These are phyloP conservation scores for Macrostomum lignano DNA, from an alignment of 1,140 invertebrate genomes.

Conservation along the genomic window DNA sequence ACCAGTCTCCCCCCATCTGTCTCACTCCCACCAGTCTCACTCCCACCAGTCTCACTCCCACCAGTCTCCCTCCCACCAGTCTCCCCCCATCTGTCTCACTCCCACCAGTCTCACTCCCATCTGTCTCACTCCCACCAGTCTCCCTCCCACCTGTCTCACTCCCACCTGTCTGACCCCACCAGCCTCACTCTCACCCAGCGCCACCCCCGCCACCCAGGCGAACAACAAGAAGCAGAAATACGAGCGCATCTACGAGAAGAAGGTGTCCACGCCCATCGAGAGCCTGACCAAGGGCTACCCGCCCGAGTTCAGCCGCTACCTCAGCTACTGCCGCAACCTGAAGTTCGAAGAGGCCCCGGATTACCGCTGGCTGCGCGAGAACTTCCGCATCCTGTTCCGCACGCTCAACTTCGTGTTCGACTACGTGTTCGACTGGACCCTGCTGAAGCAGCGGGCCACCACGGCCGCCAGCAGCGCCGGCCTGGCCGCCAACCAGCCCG, in stretches of 20 bases:
- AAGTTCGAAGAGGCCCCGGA: conserved; percentile 82
- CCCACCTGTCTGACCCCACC: neutral
- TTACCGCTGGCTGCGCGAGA: conserved; percentile 84
- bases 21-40: too few relatives aligned
- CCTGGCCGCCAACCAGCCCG: too few relatives aligned
- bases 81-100: neutral
- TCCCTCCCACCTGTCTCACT: neutral
- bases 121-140: conserved; percentile 11
- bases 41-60: too few relatives aligned
- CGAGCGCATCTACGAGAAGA: conserved; percentile 84
- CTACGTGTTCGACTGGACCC: conserved; percentile 23
- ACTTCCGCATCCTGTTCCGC: conserved; percentile 90
- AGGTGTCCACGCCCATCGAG: conserved; percentile 81
- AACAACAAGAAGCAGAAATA: conserved; percentile 85
- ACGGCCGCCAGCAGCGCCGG: too few relatives aligned
- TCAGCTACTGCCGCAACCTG: conserved; percentile 76
- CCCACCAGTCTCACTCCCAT: conserved; percentile 11
- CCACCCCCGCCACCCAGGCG: conserved; percentile 37
- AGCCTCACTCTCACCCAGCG: neutral
- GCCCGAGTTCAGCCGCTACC: conserved; percentile 86
- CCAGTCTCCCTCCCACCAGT: too few relatives aligned
- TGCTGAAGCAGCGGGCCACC: conserved; percentile 4
- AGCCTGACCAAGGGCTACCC: conserved; percentile 74
- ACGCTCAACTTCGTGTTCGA: conserved; percentile 96
- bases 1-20: too few relatives aligned